Evolutionary conservation across 2,797 vertebrate genomes (phyloP), one percentile per base, ranked within the genome.

Genomic region (Oreochromis grahami): DNA sequence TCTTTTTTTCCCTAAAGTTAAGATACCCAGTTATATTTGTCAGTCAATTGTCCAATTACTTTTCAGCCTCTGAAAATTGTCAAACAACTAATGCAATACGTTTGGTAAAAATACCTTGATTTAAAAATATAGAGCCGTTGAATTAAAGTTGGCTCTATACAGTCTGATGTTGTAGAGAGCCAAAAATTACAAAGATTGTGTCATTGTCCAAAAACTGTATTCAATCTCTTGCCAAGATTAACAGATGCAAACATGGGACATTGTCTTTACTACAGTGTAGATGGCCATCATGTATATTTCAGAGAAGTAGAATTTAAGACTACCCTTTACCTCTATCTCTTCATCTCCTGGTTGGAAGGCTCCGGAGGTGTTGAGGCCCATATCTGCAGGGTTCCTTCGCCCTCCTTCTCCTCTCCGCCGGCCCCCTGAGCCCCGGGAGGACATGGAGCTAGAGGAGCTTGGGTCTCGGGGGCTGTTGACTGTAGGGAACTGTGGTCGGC

Each of bases 371-470:
- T 97, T 97, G 95, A 98, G 97, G 95, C 93, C 92, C 80, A 96
- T 90, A 70, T 99, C 98, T 90, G 97, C 95, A 86, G 97, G 97
- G 93, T 98, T 99, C 92, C 98, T 97, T 92, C 98, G 97, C 85
- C 96, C 91, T 93, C 97, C 97, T 79, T 99, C 98, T 87, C 96
- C 96, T 96, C 98, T 97, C 93, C 98, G 97, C 84, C 97, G 96
- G 34, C 97, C 97, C 91, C 98, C 98, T n/a, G 98, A 99, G 15
- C 97, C 97, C 94, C 98, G 97, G 72, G 98, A 99, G 84, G 98
- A 99, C 97, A 98, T 97, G 77, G 98, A 99, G 60, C 98, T 99
- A 95, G 99, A 98, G 77, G 98, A 99, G 92, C 98, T 99, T 79
- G 98, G 99, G 86, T 99, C 99, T 86, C 98, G 94, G 32, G 98